Percentiles rank a stretch among this genome's conserved stretches.
Conservation (phyloP, 2,113 vertebrate genomes). For the Nymphicus hollandicus region DNA sequence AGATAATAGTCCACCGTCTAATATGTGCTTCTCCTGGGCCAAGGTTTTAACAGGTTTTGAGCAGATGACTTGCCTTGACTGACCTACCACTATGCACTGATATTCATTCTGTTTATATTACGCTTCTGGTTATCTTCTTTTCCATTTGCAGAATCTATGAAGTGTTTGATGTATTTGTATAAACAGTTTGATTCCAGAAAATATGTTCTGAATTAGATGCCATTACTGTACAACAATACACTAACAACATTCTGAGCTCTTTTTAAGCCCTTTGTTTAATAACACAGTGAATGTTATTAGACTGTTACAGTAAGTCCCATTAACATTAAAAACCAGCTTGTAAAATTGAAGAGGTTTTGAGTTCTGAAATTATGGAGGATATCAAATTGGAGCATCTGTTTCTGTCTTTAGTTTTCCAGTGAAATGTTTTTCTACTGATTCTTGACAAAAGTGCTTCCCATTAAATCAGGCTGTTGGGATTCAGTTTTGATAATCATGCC, state of each 20-base stretch:
- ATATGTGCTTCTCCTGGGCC: background rate
- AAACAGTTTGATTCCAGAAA: constrained; percentile 13
- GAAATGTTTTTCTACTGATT: background rate
- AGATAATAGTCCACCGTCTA: background rate
- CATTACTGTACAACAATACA: background rate
- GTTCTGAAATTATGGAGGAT: background rate
- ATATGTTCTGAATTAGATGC: constrained; percentile 5
- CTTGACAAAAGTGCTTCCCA: background rate
- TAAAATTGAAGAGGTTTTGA: background rate
- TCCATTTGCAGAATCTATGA: background rate
- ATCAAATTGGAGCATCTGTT: background rate
- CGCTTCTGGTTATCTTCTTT: background rate
- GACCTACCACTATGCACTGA: background rate
- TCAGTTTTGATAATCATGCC: background rate
- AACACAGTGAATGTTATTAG: background rate
- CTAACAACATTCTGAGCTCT: background rate
- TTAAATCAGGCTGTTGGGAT: background rate
- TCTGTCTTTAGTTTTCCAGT: background rate
- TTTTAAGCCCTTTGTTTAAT: background rate
- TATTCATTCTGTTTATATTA: background rate
- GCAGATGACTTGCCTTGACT: background rate
- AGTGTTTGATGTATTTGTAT: background rate
- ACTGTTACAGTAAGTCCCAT: background rate
- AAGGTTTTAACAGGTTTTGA: background rate
- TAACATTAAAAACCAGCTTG: background rate